Conservation (phyloP, 1,140 invertebrate species). For the Scaptomyza pallida region DNA sequence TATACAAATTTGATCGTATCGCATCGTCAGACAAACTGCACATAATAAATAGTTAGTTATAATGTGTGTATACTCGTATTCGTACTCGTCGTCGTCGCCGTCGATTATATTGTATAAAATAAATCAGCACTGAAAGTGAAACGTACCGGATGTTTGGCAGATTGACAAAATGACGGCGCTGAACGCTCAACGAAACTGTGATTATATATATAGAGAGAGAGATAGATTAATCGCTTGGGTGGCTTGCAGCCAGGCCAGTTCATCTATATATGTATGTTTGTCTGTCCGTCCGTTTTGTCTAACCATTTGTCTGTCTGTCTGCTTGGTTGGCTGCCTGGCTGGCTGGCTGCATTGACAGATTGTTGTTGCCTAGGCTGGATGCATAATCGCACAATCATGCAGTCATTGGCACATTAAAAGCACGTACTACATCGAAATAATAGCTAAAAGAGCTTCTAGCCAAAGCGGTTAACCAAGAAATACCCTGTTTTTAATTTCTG, state of each 20-base stretch:
- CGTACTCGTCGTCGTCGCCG: constrained; percentile 9
- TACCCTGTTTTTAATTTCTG: background rate
- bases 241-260: constrained; percentile 33
- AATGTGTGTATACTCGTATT: constrained; percentile 45
- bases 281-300: background rate
- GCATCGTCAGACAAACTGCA: constrained; percentile 69
- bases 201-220: constrained; percentile 37
- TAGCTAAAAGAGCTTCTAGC: background rate
- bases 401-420: constrained; percentile 79
- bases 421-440: constrained; percentile 9
- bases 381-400: constrained; percentile 77
- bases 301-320: constrained; percentile 3
- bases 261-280: constrained; percentile 26
- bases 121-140: constrained; percentile 77
- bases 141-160: constrained; percentile 77
- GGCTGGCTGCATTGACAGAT: constrained; percentile 80
- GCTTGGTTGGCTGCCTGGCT: constrained; percentile 39
- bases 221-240: constrained; percentile 69
- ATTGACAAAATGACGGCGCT: constrained; percentile 65
- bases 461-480: background rate
- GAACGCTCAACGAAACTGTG: constrained; percentile 48
- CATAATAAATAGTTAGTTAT: constrained; percentile 73
- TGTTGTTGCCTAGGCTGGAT: constrained; percentile 64
- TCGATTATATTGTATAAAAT: constrained; percentile 61
- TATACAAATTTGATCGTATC: constrained; percentile 27